These are phyloP conservation scores for Dorcus hopei DNA, from an alignment of 2,888 invertebrate genomes.

Conservation along the genomic window DNA sequence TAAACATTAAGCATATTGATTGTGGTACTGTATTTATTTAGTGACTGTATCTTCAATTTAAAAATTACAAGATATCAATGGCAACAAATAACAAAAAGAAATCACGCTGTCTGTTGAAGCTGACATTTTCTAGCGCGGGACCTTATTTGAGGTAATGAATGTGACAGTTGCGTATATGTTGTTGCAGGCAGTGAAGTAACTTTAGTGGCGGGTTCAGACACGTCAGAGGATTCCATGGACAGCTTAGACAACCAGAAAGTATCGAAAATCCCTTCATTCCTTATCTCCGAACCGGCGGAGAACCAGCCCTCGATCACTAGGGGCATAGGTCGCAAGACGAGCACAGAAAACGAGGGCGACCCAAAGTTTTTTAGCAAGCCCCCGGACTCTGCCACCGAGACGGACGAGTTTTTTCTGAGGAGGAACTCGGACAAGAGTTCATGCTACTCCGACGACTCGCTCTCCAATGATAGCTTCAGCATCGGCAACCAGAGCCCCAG, in stretches of 20 bases:
- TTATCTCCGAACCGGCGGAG: conserved; percentile 71
- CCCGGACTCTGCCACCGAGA: conserved; percentile 12
- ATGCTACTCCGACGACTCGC: conserved; percentile 69
- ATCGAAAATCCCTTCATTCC: conserved; percentile 58
- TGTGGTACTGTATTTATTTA: no score
- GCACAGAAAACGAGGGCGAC: conserved; percentile 57
- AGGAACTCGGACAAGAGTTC: conserved; percentile 68
- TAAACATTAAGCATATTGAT: no score
- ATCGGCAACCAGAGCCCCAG: conserved; percentile 48
- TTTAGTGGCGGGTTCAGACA: conserved; percentile 69
- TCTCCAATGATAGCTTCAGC: conserved; percentile 62
- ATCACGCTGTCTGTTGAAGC: no score
- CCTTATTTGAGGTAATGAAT: no score
- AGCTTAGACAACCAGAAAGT: conserved; percentile 59
- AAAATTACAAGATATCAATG: no score
- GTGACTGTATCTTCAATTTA: no score
- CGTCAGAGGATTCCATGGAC: conserved; percentile 70
- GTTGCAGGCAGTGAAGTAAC: conserved; percentile 79
- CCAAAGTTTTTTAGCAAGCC: conserved; percentile 25
- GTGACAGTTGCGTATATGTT: background rate
- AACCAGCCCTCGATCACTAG: conserved; percentile 78
- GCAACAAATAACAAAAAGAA: no score
- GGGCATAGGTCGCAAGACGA: conserved; percentile 61
- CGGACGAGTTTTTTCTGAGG: conserved; percentile 53
- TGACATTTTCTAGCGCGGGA: no score